A percentile compares a stretch with the other conserved stretches of the same genome.
Evolutionary conservation across 2,797 vertebrate species (phyloP).

Genomic region (Crenuchus spilurus): DNA sequence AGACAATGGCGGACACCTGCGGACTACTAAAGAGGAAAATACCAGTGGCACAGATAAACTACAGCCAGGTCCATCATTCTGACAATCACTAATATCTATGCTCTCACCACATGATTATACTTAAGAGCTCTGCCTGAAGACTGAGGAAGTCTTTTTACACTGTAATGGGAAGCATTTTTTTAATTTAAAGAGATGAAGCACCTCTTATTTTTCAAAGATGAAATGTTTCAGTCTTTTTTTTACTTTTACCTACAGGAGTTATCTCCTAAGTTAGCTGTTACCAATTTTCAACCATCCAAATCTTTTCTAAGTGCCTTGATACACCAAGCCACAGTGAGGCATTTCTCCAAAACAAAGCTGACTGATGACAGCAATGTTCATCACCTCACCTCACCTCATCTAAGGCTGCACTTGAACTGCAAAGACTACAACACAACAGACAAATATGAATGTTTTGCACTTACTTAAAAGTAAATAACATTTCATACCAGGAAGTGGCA

Average conservation of each 20-base stretch:
- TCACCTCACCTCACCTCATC: background rate
- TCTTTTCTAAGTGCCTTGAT: background rate
- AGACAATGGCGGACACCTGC: slow-evolving; percentile 44
- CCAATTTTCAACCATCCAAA: background rate
- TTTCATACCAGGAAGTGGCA: too few species aligned
- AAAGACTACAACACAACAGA: too few species aligned
- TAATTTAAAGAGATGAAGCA: background rate
- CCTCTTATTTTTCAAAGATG: background rate
- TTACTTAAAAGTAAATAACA: too few species aligned
- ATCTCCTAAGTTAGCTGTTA: background rate
- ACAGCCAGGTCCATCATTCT: background rate
- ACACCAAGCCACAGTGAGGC: background rate
- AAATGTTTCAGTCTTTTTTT: background rate
- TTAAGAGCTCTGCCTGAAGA: background rate
- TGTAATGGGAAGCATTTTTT: background rate
- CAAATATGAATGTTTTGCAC: too few species aligned
- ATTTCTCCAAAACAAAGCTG: background rate
- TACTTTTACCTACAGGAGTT: background rate
- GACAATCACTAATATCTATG: background rate
- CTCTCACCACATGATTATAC: background rate
- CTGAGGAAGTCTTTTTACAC: background rate
- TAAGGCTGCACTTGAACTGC: too few species aligned
- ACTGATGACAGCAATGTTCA: background rate
- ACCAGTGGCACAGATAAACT: background rate
- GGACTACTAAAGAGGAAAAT: background rate